Base-by-base conservation (phyloP, 2,888 invertebrate genomes). In the Drosophila atripex region DNA sequence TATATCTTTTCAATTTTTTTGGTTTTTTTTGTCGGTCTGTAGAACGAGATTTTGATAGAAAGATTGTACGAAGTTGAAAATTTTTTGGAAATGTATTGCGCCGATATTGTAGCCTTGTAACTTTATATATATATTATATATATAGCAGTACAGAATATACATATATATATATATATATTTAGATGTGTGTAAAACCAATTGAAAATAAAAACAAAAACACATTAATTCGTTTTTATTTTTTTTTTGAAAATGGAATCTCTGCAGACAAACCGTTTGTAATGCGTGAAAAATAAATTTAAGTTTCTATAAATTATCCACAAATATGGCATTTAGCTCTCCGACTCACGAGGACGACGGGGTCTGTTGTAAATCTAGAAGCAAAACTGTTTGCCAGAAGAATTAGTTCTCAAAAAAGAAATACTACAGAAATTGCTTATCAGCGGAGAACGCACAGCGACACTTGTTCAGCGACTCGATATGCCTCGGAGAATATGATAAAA, bases 201-300 rank as follows among this genome's bases (percentile, higher is more conserved):
- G 28, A 14, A n/a, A 63, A 63, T 28, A 51, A 63, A 51, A 32
- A 32, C 7, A n/a, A 38, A 35, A 50, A 9, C 4, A n/a, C 5
- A 9, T 21, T 3, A 3, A 21, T 16, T 54, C 5, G 14, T 39
- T n/a, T n/a, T n/a, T n/a, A n/a, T n/a, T n/a, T n/a, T n/a, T 18
- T 1, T 14, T 41, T 14, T 7, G 14, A 1, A 11, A 25, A 35
- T n/a, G 39, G 8, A 9, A 21, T 41, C 35, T n/a, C n/a, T 43
- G 35, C 12, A 18, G 3, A 18, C 30, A 74, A 80, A 80, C 64
- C 75, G 52, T 56, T 77, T 8, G 50, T 53, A 75, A 78, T 85
- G 80, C 86, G 80, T 82, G 80, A 82, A 82, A 38, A 78, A 75
- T 85, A 87, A 85, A 82, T 77, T 70, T 72, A 72, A 46, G 53